These are phyloP conservation scores for Tragulus kanchil DNA, from an alignment of 2,113 vertebrate genomes.

Conservation along the genomic window DNA sequence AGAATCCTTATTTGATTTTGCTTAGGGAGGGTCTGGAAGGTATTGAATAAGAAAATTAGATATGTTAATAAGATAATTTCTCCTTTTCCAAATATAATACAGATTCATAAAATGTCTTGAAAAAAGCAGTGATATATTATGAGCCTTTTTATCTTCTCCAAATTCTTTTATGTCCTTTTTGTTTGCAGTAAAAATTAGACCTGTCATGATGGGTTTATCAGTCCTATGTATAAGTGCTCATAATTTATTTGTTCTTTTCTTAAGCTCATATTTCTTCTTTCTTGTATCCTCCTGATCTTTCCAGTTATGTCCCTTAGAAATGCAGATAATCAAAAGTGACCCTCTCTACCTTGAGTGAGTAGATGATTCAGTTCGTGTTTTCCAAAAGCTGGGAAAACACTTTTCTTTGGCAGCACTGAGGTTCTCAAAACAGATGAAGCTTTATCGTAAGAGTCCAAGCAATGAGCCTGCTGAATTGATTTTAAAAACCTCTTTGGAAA, in stretches of 20 bases:
- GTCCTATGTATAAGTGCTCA: neutral
- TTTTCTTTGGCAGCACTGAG: neutral
- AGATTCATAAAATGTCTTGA: neutral
- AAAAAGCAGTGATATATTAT: neutral
- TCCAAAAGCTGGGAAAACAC: neutral
- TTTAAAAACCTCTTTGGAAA: no score
- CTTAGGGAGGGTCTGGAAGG: neutral
- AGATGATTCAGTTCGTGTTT: neutral
- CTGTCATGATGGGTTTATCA: neutral
- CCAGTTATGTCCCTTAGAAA: neutral
- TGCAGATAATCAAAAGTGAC: neutral
- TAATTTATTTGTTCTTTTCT: neutral
- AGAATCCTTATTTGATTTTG: slow-evolving; percentile 14
- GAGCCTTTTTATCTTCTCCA: neutral
- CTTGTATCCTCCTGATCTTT: neutral
- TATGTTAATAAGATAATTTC: neutral
- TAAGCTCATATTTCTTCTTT: neutral
- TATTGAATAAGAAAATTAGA: neutral
- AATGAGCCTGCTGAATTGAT: no score
- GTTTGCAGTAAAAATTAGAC: neutral
- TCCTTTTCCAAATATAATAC: neutral
- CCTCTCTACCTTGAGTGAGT: neutral
- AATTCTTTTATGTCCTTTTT: neutral
- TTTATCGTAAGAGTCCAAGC: neutral
- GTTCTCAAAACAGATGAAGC: neutral